phyloP scores from a whole-genome alignment of 1,140 invertebrate genomes.

The Anastatus disparis region DNA sequence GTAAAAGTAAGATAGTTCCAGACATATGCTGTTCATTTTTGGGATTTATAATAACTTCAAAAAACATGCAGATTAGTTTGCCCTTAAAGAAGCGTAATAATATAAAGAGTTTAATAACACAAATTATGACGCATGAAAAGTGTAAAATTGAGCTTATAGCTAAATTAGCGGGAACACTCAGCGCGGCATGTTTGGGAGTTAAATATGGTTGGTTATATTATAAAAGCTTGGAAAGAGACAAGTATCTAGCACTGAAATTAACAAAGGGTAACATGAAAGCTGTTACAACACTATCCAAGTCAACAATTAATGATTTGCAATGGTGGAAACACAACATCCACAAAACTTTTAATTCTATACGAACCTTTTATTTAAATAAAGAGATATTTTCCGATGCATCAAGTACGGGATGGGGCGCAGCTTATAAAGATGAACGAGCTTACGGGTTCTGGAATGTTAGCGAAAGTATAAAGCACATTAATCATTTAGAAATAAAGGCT shows the following conservation, averaged over 20 bases:
- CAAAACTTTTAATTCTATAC: slow-evolving; percentile 24
- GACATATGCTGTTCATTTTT: neutral
- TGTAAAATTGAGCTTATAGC: no score
- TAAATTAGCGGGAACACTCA: neutral
- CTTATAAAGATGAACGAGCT: slow-evolving; percentile 22
- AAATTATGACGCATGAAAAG: neutral
- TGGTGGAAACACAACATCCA: slow-evolving; percentile 30
- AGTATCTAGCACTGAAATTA: slow-evolving; percentile 26
- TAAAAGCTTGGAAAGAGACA: slow-evolving; percentile 13
- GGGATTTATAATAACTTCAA: slow-evolving; percentile 20
- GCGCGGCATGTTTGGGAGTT: neutral
- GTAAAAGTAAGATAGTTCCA: slow-evolving; percentile 5
- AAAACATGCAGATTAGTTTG: neutral
- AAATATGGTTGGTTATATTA: neutral
- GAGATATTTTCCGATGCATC: slow-evolving; percentile 60
- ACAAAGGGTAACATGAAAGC: slow-evolving; percentile 25
- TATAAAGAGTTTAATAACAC: no score
- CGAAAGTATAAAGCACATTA: slow-evolving; percentile 41
- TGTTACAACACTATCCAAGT: neutral
- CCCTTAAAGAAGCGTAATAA: slow-evolving; percentile 22
- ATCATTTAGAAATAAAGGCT: neutral
- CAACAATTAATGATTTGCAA: slow-evolving; percentile 10
- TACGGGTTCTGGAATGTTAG: slow-evolving; percentile 49
- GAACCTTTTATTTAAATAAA: slow-evolving; percentile 36
- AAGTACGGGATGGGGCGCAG: slow-evolving; percentile 51